Conservation (phyloP, 2,113 vertebrate species). For the Pituophis catenifer region DNA sequence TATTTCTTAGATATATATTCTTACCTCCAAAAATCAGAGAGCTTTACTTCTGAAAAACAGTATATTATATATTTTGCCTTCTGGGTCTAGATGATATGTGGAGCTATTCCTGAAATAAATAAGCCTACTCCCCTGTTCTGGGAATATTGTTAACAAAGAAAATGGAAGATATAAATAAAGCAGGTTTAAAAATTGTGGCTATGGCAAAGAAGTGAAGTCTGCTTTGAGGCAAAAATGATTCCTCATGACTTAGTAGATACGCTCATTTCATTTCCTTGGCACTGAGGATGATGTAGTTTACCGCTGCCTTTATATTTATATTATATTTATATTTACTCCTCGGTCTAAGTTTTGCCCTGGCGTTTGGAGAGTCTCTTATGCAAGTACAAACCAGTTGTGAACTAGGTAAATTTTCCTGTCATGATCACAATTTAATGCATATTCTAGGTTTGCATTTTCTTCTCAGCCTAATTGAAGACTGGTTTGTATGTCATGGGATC, state of each 20-base stretch:
- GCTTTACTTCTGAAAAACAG: background rate
- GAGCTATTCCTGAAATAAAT: background rate
- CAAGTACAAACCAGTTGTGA: background rate
- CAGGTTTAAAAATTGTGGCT: background rate
- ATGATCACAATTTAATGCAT: background rate
- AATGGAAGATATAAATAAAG: background rate
- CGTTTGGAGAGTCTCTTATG: background rate
- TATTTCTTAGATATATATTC: background rate
- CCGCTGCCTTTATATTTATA: background rate
- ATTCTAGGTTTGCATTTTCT: background rate
- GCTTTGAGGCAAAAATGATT: background rate
- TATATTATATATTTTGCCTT: background rate
- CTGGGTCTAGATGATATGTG: background rate
- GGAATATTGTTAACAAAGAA: background rate
- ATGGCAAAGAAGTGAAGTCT: background rate
- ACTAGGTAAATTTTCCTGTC: background rate
- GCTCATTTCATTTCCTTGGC: background rate
- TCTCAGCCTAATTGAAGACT: background rate
- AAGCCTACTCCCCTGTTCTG: background rate
- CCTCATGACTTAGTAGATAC: background rate
- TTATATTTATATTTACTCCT: background rate
- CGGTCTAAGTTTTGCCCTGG: background rate
- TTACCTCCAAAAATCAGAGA: background rate
- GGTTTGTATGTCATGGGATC: background rate
- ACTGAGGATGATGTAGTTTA: background rate